Percentiles rank a stretch among this genome's conserved stretches.
These are phyloP conservation scores for Rhinoderma darwinii DNA, from an alignment of 2,113 vertebrate genomes.

Conservation along the genomic window DNA sequence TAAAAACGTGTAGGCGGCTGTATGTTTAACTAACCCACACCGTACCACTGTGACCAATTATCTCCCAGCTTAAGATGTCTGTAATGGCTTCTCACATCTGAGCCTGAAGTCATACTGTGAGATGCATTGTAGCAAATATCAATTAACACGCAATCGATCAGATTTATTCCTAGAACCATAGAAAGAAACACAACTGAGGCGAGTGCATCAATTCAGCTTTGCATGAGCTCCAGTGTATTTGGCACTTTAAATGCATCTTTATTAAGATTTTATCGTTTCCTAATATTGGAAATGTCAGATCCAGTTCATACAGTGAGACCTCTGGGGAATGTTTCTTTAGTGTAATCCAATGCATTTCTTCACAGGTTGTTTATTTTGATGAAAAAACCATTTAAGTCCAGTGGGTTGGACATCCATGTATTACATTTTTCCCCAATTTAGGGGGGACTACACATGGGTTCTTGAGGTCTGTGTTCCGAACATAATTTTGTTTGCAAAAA, in stretches of 20 bases:
- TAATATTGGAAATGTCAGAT: neutral
- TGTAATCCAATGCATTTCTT: neutral
- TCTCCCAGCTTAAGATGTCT: slow-evolving; percentile 39
- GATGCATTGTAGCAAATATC: slow-evolving; percentile 49
- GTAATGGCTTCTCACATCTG: slow-evolving; percentile 44
- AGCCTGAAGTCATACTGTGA: slow-evolving; percentile 42
- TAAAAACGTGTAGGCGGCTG: slow-evolving; percentile 16
- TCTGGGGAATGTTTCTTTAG: neutral
- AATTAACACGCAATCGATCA: slow-evolving; percentile 51
- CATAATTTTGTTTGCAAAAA: too few relatives aligned
- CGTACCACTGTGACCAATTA: slow-evolving; percentile 43
- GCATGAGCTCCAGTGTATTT: neutral
- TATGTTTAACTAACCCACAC: slow-evolving; percentile 43
- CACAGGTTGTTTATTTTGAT: neutral
- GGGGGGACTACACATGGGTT: neutral
- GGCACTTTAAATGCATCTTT: neutral
- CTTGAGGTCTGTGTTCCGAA: neutral
- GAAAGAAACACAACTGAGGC: slow-evolving; percentile 21
- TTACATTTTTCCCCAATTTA: neutral
- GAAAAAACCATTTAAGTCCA: neutral
- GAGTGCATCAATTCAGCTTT: slow-evolving; percentile 18
- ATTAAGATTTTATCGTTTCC: neutral
- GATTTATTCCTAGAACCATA: slow-evolving; percentile 33
- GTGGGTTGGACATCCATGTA: neutral
- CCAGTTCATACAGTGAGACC: neutral